A percentile compares a stretch with the other conserved stretches of the same genome.
phyloP scores from a whole-genome alignment of 2,113 vertebrate genomes.

The Callipepla squamata region DNA sequence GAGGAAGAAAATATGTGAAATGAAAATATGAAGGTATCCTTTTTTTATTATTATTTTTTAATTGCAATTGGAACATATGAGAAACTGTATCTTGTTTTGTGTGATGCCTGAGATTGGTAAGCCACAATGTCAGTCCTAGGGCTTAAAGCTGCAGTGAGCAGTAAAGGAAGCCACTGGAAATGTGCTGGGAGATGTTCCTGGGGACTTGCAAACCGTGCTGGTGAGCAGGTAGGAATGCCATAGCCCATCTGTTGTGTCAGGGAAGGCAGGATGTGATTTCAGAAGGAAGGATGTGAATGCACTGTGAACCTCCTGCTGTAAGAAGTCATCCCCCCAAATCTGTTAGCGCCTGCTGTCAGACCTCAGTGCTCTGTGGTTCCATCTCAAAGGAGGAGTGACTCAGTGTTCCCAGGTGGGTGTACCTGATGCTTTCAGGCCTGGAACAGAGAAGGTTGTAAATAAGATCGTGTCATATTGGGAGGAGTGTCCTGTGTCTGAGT shows the following conservation, averaged over 20 bases:
- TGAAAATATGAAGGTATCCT: not conserved
- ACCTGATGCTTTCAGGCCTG: not conserved
- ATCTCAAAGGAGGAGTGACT: not conserved
- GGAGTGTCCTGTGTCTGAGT: not conserved
- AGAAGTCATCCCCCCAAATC: not conserved
- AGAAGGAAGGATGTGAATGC: conserved; percentile 11
- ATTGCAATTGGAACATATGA: not conserved
- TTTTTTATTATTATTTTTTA: not conserved
- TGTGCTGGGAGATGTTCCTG: not conserved
- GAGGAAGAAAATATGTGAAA: not conserved
- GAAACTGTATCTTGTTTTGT: not conserved
- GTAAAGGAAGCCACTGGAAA: not conserved
- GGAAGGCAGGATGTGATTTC: not conserved
- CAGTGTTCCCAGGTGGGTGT: not conserved
- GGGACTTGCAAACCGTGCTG: fast-evolving
- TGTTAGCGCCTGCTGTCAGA: not conserved
- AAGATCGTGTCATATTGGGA: not conserved
- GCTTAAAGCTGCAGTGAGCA: not conserved
- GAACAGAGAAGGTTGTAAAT: not conserved
- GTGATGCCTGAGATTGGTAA: not conserved
- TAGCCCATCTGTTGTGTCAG: not conserved
- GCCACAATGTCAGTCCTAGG: not conserved
- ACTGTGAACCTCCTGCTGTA: not conserved
- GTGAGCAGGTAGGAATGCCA: not conserved
- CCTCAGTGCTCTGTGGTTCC: not conserved